Evolutionary conservation across 2,113 vertebrate genomes (phyloP), one percentile per base, ranked within the genome.

Genomic region (Mastomys natalensis): DNA sequence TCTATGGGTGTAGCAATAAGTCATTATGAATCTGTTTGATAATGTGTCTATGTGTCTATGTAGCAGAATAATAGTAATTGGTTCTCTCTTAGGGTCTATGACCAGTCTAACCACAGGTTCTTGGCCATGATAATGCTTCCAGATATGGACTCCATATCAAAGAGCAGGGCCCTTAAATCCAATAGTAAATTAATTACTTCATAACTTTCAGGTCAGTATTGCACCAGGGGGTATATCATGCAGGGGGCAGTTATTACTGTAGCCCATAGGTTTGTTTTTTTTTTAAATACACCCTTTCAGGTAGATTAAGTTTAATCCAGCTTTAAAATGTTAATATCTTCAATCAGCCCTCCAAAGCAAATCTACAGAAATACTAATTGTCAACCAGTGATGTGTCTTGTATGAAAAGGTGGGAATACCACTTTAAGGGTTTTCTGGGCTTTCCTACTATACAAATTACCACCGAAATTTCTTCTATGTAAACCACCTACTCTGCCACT

Each of bases 281-380:
- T 91, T 43, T 92, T 19, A 24, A 64, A 91, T 34, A 64, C 37
- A 64, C n/a, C 21, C n/a, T 74, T 58, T 91, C 87, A 45, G 62
- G 17, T 93, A 81, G 6, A 11, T 94, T 37, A 16, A 72, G 22
- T 21, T 93, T 68, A 48, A n/a, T 34, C 73, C 43, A 48, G 37
- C 34, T 89, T 96, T 91, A 76, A 53, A 91, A 7, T 21, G 80
- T 31, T 60, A 58, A 43, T 77, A 87, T 62, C 16, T 26, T 89
- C 31, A 37, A 78, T 48, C 31, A 93, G 4, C 43, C 40, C 8
- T 40, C 72, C 81, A 91, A 87, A 77, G 22, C 15, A 34, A 81
- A 80, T 22, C 29, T 26, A 89, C 92, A 80, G 48, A 89, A 94
- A 81, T 53, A 81, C 29, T 66, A 95, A 68, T 60, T 96, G 31